These are phyloP conservation scores for Chionis minor DNA, from an alignment of 2,113 vertebrate genomes.

Conservation along the genomic window DNA sequence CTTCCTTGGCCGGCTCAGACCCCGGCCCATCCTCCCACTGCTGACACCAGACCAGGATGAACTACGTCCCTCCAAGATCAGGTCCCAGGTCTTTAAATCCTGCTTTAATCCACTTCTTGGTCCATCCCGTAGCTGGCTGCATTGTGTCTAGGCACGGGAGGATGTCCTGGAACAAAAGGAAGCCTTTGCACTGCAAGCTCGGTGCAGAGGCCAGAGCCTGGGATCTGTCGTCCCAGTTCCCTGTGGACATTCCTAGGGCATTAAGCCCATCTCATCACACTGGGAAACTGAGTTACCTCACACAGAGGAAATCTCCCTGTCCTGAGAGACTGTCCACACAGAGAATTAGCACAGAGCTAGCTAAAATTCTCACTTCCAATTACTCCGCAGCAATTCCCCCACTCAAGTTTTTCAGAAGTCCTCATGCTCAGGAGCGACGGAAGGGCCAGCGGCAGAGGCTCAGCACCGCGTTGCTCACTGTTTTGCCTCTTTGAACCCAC, in stretches of 20 bases:
- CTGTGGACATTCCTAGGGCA: accelerated
- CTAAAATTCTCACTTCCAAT: background rate
- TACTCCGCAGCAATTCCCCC: background rate
- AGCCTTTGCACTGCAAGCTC: accelerated
- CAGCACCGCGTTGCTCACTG: accelerated
- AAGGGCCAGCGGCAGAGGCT: background rate
- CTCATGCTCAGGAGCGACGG: accelerated
- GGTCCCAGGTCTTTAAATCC: background rate
- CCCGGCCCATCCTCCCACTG: background rate
- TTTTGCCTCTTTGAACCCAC: background rate
- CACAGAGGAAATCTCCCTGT: background rate
- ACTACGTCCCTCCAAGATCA: background rate
- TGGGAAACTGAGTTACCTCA: accelerated
- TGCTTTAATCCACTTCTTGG: background rate
- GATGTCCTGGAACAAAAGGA: accelerated
- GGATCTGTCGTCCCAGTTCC: accelerated
- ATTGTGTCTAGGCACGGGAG: accelerated
- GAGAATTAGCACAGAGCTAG: background rate
- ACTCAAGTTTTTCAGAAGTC: accelerated
- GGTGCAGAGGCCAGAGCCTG: background rate
- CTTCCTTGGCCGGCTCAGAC: accelerated
- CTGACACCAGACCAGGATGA: accelerated
- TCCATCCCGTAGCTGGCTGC: accelerated
- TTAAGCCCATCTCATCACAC: background rate
- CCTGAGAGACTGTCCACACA: background rate